Base-by-base conservation (phyloP, 2,888 invertebrate species). In the Tetranychus truncatus region DNA sequence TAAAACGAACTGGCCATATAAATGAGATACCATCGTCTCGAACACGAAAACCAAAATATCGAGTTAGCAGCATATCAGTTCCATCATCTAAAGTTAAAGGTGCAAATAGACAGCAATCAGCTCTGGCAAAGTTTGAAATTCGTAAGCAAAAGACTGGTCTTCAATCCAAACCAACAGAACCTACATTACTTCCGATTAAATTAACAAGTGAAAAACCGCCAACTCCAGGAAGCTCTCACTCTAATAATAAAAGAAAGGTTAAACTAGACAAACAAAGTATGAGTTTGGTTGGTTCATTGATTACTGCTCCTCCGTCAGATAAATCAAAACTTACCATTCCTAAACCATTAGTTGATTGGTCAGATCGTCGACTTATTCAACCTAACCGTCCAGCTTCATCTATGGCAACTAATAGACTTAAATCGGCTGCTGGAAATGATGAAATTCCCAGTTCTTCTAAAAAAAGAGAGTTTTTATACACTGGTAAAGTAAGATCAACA, bases 91-190 rank as follows among this genome's bases (percentile, higher is more conserved):
- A 24, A 24, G 24, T 1, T 24, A 24, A 34, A 34, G 34, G 34
- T 34, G 3, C 34, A 4, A 21, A 5, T 24, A 69, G 34, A 8
- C 69, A 18, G 21, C 69, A 69, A 69, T 69, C 69, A 69, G 69
- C 69, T 11, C 34, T 69, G 69, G 69, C 69, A 24, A 69, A 24
- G 34, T 20, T 69, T 69, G 69, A 69, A 21, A 69, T 69, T 20
- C 11, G 11, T 6, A 18, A 21, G 8, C 69, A 69, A 69, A 69
- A 69, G 34, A 69, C 21, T 69, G 69, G 69, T 21, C 69, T 69
- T 7, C 69, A 69, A 11, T 69, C 69, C 9, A 69, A 69, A 24
- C 69, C 69, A 69, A 11, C 21, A 21, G 34, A 69, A 9, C 69
- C n/a, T 20, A 69, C 21, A 20, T 11, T 24, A 69, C 20, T 69